Conservation (phyloP, 1,140 invertebrate genomes). For the Calliopsis andreniformis region DNA sequence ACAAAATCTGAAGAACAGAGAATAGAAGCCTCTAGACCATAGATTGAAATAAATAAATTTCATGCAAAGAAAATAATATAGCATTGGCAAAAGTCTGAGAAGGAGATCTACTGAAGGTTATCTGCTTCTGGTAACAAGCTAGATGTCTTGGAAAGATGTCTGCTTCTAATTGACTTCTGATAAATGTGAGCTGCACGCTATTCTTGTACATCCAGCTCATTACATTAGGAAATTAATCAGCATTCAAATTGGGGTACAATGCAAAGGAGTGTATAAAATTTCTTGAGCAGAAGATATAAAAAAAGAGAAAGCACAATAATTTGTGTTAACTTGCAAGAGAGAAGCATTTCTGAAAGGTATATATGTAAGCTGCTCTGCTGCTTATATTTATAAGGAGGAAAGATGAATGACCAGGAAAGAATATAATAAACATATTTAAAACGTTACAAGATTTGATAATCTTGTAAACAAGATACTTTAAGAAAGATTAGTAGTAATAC, state of each 20-base stretch:
- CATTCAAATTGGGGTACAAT: background rate
- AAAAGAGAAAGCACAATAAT: too few relatives aligned
- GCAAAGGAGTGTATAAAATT: slow-evolving; percentile 8
- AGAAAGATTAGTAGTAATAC: too few relatives aligned
- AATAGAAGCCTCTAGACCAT: slow-evolving; percentile 52
- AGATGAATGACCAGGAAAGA: too few relatives aligned
- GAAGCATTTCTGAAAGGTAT: background rate
- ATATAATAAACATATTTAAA: too few relatives aligned
- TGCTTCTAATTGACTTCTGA: slow-evolving; percentile 36
- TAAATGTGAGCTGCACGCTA: background rate
- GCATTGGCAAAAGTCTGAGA: slow-evolving; percentile 57
- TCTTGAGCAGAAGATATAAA: too few relatives aligned
- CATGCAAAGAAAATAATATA: slow-evolving; percentile 57
- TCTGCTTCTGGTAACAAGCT: slow-evolving; percentile 48
- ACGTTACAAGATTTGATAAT: too few relatives aligned
- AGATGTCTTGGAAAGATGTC: slow-evolving; percentile 75
- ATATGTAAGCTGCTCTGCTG: too few relatives aligned
- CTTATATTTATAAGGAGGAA: too few relatives aligned
- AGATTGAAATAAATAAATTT: slow-evolving; percentile 22
- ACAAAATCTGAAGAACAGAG: slow-evolving; percentile 44
- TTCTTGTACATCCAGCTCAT: background rate
- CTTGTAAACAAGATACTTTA: too few relatives aligned
- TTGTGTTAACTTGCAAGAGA: too few relatives aligned
- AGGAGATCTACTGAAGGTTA: slow-evolving; percentile 44
- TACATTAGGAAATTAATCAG: slow-evolving; percentile 11